phyloP scores from a whole-genome alignment of 2,113 vertebrate species.

The Hippocampus guttulatus region DNA sequence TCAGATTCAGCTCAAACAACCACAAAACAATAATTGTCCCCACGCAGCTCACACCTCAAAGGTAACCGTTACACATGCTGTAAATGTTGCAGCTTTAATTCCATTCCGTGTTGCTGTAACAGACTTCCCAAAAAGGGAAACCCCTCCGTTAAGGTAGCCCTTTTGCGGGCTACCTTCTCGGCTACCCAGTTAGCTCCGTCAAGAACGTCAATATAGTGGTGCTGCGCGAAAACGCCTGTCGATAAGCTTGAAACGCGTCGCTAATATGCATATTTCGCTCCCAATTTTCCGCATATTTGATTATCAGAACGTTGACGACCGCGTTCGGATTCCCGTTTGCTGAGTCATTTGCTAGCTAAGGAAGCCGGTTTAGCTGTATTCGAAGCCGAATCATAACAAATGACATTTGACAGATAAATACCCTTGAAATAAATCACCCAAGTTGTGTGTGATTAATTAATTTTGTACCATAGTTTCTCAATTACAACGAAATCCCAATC shows the following conservation, averaged over 20 bases:
- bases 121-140: constrained; percentile 22
- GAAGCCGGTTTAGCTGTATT: constrained; percentile 57
- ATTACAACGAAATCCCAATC: background rate
- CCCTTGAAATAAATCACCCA: background rate
- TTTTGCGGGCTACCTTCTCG: constrained; percentile 29
- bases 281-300: background rate
- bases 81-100: constrained; percentile 4
- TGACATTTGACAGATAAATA: background rate
- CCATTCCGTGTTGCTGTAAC: background rate
- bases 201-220: constrained; percentile 53
- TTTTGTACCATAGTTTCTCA: background rate
- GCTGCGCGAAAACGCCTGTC: constrained; percentile 3
- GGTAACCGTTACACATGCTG: constrained; percentile 57
- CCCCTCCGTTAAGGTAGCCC: constrained; percentile 56
- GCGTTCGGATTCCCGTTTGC: constrained; percentile 42
- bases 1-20: constrained; percentile 45
- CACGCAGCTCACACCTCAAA: constrained; percentile 38
- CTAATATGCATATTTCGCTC: constrained; percentile 11
- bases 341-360: constrained; percentile 74
- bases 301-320: background rate
- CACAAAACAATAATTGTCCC: constrained; percentile 26
- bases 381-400: constrained; percentile 3
- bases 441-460: background rate
- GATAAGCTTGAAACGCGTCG: background rate
- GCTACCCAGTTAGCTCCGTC: constrained; percentile 39